Base-by-base conservation (phyloP, 2,113 vertebrate genomes). In the Dicrurus megarhynchus region DNA sequence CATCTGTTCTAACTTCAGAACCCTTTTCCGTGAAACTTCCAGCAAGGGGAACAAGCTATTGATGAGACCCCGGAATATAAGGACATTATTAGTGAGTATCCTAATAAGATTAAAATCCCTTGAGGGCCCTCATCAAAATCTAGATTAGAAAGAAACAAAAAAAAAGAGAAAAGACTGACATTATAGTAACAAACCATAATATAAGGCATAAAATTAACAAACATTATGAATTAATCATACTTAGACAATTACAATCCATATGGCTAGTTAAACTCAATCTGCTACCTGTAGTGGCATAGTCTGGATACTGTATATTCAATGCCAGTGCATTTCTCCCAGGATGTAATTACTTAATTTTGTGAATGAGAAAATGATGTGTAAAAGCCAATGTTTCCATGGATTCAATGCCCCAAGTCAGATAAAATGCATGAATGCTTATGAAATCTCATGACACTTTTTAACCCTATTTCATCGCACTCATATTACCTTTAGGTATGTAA, bases 241-340 rank as follows among this genome's bases (percentile, higher is more conserved):
- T 98, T 97, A 97, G 97, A 98, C 98, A 98, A 99, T 99, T 99
- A 99, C 97, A 98, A 98, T 97, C 99, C 99, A 99, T 99, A 99
- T 99, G 99, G 99, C 98, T 98, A 99, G 99, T 99, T 99, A 99
- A 99, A 99, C 96, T 97, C 99, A 99, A 99, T 99, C 99, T 99
- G 99, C 97, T 99, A 98, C 98, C 97, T 97, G 96, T 95, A 97
- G 96, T 91, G 97, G 97, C 97, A 97, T 97, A 93, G 52, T 88
- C 95, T 93, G 95, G 90, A 44, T 87, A 85, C 93, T 67, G 82
- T 97, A 95, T 91, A 96, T 92, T 96, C 91, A 83, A 44, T 79
- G 91, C 93, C 92, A 93, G 52, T 81, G 87, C 81, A 84, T 88
- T 96, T 94, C 89, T 95, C 93, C 74, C 77, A 89, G 84, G 87